Evolutionary conservation across 2,888 invertebrate genomes (phyloP).

Genomic region (Xylota sylvarum): DNA sequence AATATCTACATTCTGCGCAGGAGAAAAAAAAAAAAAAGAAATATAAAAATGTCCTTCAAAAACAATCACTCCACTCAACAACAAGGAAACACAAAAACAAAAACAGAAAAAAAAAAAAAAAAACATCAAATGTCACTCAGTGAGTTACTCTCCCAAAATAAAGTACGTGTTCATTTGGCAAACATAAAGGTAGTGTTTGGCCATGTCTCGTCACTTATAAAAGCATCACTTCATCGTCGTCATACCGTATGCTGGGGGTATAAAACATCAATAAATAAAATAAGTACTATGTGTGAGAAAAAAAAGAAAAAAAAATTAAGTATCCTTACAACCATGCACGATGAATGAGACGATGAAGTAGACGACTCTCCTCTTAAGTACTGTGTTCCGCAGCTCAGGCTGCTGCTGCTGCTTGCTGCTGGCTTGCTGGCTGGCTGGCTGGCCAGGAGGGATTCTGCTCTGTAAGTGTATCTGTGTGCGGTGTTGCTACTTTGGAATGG

Average conservation of each 20-base stretch:
- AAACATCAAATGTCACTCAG: constrained; percentile 71
- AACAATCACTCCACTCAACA: constrained; percentile 11
- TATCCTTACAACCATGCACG: constrained; percentile 74
- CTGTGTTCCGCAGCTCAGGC: constrained; percentile 41
- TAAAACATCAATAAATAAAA: constrained; percentile 77
- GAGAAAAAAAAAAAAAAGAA: neutral
- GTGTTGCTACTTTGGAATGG: constrained; percentile 81
- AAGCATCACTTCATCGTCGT: constrained; percentile 59
- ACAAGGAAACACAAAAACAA: constrained; percentile 9
- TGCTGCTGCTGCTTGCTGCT: constrained; percentile 17
- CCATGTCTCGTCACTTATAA: constrained; percentile 72
- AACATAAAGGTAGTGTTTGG: constrained; percentile 62
- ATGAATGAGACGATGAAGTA: constrained; percentile 63
- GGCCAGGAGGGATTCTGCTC: constrained; percentile 71
- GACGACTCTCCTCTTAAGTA: constrained; percentile 67
- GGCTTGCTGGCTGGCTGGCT: constrained; percentile 9
- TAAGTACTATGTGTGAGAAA: constrained; percentile 78
- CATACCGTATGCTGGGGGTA: constrained; percentile 64
- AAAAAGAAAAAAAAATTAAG: constrained; percentile 63
- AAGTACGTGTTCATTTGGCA: constrained; percentile 61
- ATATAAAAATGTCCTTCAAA: neutral
- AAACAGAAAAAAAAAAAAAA: constrained; percentile 31
- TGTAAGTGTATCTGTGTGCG: constrained; percentile 80
- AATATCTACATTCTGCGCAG: neutral
- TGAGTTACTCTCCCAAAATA: constrained; percentile 35